Percentiles rank a stretch among this genome's conserved stretches.
phyloP scores from a whole-genome alignment of 2,888 invertebrate genomes.

The Hypomecis atomaria region DNA sequence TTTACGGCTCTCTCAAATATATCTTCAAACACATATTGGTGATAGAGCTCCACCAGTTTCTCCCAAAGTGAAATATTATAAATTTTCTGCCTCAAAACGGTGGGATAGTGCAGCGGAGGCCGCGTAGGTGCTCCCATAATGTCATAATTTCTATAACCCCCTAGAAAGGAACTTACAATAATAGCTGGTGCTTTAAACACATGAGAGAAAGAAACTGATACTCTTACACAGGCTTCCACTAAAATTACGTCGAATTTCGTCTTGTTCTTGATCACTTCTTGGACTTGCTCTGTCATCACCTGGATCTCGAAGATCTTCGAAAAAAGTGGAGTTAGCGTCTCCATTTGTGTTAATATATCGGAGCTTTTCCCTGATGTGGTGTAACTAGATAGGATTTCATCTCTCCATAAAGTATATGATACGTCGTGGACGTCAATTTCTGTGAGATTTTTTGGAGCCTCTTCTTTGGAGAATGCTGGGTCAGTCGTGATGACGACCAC shows the following conservation, averaged over 20 bases:
- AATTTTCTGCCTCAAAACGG: too few species aligned
- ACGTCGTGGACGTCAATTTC: slow-evolving; percentile 55
- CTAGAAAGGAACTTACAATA: too few species aligned
- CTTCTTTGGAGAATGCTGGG: slow-evolving; percentile 44
- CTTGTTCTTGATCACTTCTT: slow-evolving; percentile 27
- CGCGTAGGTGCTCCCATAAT: too few species aligned
- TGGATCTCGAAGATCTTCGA: slow-evolving; percentile 30
- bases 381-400: slow-evolving; percentile 15
- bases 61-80: too few species aligned
- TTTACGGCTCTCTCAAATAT: too few species aligned
- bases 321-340: slow-evolving; percentile 14
- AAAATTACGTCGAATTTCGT: slow-evolving; percentile 43
- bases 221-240: slow-evolving; percentile 41
- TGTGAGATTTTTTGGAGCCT: slow-evolving; percentile 49
- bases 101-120: too few species aligned
- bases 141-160: too few species aligned
- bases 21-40: too few species aligned
- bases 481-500: slow-evolving; percentile 58
- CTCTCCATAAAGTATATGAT: slow-evolving; percentile 34
- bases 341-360: slow-evolving; percentile 22
- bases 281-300: slow-evolving; percentile 31
- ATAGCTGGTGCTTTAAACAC: too few species aligned
- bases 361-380: slow-evolving; percentile 18
- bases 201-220: slow-evolving; percentile 35
- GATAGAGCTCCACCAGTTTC: too few species aligned